Percentiles rank a stretch among this genome's conserved stretches.
Evolutionary conservation across 2,888 invertebrate species (phyloP).

Genomic region (Amorpha juglandis): DNA sequence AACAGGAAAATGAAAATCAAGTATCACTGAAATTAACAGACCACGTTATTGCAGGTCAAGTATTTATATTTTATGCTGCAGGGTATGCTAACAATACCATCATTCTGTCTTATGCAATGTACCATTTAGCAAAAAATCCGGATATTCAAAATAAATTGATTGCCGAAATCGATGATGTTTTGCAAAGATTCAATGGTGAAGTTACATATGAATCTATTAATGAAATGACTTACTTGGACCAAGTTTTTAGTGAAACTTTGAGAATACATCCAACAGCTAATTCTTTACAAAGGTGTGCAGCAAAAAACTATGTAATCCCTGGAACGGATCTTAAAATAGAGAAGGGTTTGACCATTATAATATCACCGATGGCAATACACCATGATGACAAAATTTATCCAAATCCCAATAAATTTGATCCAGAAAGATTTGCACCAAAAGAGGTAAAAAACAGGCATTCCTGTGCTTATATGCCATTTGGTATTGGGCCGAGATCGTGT

Average conservation of each 20-base stretch:
- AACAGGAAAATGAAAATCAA: constrained; percentile 25
- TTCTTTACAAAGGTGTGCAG: constrained; percentile 52
- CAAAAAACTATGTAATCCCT: constrained; percentile 50
- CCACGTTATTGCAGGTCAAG: constrained; percentile 51
- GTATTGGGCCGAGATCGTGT: constrained; percentile 62
- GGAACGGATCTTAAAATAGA: constrained; percentile 50
- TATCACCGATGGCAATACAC: constrained; percentile 59
- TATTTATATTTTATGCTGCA: constrained; percentile 60
- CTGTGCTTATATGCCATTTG: constrained; percentile 61
- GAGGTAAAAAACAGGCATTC: constrained; percentile 47
- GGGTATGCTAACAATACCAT: constrained; percentile 71
- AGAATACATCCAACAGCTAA: constrained; percentile 65
- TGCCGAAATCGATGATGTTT: constrained; percentile 55
- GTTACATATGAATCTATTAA: constrained; percentile 55
- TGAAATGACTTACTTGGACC: constrained; percentile 57
- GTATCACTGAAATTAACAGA: constrained; percentile 44
- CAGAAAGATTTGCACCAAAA: constrained; percentile 63
- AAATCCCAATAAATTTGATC: constrained; percentile 66
- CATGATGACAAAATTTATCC: constrained; percentile 61
- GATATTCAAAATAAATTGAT: constrained; percentile 55
- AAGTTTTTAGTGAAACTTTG: constrained; percentile 61
- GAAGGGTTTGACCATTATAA: constrained; percentile 49
- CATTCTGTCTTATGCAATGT: constrained; percentile 55
- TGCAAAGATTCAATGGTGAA: constrained; percentile 49
- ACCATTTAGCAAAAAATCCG: constrained; percentile 59